Evolutionary conservation across 2,888 invertebrate genomes (phyloP).

Genomic region (Seira ritae): DNA sequence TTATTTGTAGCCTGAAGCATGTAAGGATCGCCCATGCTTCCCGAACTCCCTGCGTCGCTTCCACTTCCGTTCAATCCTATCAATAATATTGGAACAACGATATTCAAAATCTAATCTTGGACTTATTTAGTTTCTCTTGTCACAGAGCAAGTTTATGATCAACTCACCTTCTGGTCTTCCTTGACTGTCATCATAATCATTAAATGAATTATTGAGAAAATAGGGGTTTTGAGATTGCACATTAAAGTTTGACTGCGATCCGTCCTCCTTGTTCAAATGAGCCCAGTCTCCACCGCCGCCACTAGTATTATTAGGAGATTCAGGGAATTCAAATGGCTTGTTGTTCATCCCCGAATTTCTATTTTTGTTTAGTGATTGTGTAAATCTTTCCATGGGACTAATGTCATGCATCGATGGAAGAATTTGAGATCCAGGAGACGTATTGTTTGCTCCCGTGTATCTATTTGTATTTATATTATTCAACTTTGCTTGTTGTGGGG

Average conservation of each 20-base stretch:
- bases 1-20: constrained; percentile 29
- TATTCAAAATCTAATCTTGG: background rate
- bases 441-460: constrained; percentile 28
- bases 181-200: constrained; percentile 36
- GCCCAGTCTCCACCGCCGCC: constrained; percentile 36
- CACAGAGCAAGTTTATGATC: no score
- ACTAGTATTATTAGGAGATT: constrained; percentile 31
- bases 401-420: constrained; percentile 33
- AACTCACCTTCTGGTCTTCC: constrained; percentile 30
- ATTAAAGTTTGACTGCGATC: constrained; percentile 32
- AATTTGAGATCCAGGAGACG: constrained; percentile 44
- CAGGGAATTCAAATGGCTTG: constrained; percentile 19
- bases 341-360: constrained; percentile 38
- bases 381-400: constrained; percentile 59
- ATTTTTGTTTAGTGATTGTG: constrained; percentile 47
- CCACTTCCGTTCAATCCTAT: constrained; percentile 53
- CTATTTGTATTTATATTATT: constrained; percentile 25
- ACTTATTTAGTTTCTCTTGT: background rate
- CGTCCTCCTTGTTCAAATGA: constrained; percentile 37
- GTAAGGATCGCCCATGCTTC: constrained; percentile 38
- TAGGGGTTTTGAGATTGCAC: constrained; percentile 50
- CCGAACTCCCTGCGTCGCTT: constrained; percentile 9
- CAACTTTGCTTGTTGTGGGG: background rate
- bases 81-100: background rate
- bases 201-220: constrained; percentile 33